A percentile compares a stretch with the other conserved stretches of the same genome.
Conservation (phyloP, 2,888 invertebrate species). For the Conistra vaccinii region DNA sequence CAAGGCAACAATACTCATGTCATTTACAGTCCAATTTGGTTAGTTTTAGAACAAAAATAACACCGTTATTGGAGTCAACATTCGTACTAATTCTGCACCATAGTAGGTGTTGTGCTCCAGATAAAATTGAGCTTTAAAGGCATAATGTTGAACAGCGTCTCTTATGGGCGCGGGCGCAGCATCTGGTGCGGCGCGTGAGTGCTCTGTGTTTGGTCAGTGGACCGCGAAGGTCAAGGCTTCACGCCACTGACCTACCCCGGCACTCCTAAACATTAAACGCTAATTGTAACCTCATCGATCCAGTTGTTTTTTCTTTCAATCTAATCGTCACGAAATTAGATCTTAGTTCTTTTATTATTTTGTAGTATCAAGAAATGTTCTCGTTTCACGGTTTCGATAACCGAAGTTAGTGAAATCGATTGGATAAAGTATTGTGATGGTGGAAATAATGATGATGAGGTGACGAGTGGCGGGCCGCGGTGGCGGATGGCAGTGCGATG, state of each 20-base stretch:
- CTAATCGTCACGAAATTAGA: constrained; percentile 29
- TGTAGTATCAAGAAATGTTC: constrained; percentile 62
- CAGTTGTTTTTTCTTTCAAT: constrained; percentile 62
- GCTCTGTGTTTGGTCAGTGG: constrained; percentile 83
- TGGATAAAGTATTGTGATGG: constrained; percentile 65
- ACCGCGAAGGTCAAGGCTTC: constrained; percentile 88
- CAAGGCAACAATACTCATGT: background rate
- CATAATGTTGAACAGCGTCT: constrained; percentile 68
- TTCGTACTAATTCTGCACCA: constrained; percentile 21
- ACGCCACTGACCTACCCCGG: constrained; percentile 78
- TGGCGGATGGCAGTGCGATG: constrained; percentile 74
- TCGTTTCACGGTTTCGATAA: constrained; percentile 82
- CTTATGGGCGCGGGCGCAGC: constrained; percentile 80
- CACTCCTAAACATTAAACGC: constrained; percentile 65
- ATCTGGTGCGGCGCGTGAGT: constrained; percentile 82
- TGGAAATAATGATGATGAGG: constrained; percentile 66
- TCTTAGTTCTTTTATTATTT: constrained; percentile 15
- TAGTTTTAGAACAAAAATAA: constrained; percentile 19
- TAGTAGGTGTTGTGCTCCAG: constrained; percentile 43
- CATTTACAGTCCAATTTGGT: constrained; percentile 11
- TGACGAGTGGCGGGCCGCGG: constrained; percentile 58
- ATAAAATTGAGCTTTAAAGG: constrained; percentile 56
- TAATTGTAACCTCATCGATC: constrained; percentile 60
- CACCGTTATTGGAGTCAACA: background rate
- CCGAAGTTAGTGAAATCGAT: constrained; percentile 83